A percentile compares a stretch with the other conserved stretches of the same genome.
Conservation (phyloP, 2,888 invertebrate species). For the Thalpophila matura region DNA sequence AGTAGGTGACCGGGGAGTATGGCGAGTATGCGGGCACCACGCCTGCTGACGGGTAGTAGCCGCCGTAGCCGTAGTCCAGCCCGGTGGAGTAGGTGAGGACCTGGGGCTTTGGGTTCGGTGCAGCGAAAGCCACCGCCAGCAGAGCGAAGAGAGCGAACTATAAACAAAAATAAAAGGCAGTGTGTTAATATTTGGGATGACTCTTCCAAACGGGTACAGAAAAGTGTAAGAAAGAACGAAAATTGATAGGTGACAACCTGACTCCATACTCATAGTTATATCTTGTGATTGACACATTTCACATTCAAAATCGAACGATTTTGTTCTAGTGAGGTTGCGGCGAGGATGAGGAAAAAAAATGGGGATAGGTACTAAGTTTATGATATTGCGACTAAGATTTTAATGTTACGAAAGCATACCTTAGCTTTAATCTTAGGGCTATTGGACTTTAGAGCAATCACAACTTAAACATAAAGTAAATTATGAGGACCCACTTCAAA, state of each 20-base stretch:
- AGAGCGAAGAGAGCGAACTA: conserved; percentile 88
- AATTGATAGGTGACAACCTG: too few relatives aligned
- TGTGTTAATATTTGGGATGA: not conserved
- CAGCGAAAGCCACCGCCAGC: conserved; percentile 87
- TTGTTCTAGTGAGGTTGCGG: too few relatives aligned
- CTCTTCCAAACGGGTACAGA: too few relatives aligned
- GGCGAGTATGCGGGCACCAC: conserved; percentile 70
- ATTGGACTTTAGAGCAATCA: conserved; percentile 16
- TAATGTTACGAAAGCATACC: too few relatives aligned
- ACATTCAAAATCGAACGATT: too few relatives aligned
- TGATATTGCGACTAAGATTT: too few relatives aligned
- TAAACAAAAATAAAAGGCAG: conserved; percentile 47
- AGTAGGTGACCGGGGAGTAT: conserved; percentile 75
- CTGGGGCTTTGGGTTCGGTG: conserved; percentile 80
- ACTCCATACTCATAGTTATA: too few relatives aligned
- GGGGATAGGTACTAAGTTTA: too few relatives aligned
- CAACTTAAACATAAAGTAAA: conserved; percentile 25
- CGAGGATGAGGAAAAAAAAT: too few relatives aligned
- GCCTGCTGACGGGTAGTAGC: conserved; percentile 70
- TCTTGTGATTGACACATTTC: too few relatives aligned
- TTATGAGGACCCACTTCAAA: conserved; percentile 9
- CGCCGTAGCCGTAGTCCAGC: conserved; percentile 75
- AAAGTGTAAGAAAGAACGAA: too few relatives aligned
- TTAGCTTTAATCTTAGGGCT: too few relatives aligned
- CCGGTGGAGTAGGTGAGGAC: conserved; percentile 72